Conservation (phyloP, 2,797 vertebrate species). For the Helostoma temminkii region DNA sequence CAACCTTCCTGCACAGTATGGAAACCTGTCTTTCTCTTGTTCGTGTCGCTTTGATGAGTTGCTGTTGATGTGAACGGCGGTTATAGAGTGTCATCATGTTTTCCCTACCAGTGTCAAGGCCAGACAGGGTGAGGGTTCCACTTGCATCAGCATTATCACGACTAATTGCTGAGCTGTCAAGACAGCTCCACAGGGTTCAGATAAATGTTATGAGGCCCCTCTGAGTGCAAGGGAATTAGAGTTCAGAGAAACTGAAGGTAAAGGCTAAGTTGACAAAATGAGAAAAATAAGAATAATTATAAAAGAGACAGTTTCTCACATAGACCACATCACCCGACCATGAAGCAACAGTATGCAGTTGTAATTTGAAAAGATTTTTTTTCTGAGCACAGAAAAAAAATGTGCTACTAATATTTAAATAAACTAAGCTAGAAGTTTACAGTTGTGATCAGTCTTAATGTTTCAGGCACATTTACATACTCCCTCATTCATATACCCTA, state of each 20-base stretch:
- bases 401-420: background rate
- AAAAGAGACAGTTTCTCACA: background rate
- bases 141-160: slow-evolving; percentile 69
- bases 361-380: background rate
- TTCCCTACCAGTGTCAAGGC: slow-evolving; percentile 62
- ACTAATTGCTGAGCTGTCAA: slow-evolving; percentile 73
- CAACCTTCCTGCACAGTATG: slow-evolving; percentile 42
- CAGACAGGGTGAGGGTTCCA: slow-evolving; percentile 60
- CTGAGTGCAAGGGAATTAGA: slow-evolving; percentile 37
- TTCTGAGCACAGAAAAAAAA: background rate
- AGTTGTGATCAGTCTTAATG: no score
- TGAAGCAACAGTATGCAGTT: background rate
- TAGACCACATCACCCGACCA: background rate
- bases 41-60: slow-evolving; percentile 57
- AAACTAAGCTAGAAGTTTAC: no score
- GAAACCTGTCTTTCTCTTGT: slow-evolving; percentile 37
- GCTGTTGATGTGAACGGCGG: slow-evolving; percentile 42
- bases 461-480: no score
- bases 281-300: background rate
- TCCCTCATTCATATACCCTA: no score
- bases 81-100: slow-evolving; percentile 66
- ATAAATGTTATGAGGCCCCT: slow-evolving; percentile 52
- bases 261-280: background rate
- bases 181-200: slow-evolving; percentile 62
- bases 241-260: background rate